Percentiles rank a stretch among this genome's conserved stretches.
These are phyloP conservation scores for Caretta caretta DNA, from an alignment of 2,113 vertebrate species.

Conservation along the genomic window DNA sequence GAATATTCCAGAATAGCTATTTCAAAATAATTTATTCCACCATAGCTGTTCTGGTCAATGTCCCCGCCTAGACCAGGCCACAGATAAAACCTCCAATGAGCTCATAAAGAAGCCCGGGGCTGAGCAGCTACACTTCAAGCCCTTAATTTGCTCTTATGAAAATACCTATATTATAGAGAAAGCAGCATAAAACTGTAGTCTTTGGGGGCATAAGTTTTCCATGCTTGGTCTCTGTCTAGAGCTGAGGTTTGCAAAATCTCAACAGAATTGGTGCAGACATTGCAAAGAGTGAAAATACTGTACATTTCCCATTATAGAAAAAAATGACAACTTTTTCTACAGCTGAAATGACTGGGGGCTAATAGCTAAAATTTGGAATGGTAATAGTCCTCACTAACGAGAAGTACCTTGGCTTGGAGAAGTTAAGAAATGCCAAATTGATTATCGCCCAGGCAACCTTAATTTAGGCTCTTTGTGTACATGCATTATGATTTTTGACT, in stretches of 20 bases:
- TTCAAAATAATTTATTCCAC: not conserved
- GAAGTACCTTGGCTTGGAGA: not conserved
- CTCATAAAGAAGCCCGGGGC: not conserved
- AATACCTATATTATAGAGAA: not conserved
- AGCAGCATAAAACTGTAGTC: not conserved
- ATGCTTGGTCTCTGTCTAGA: not conserved
- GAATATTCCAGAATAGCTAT: not conserved
- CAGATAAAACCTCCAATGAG: not conserved
- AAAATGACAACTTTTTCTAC: not conserved
- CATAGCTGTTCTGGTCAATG: not conserved
- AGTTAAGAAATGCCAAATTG: not conserved
- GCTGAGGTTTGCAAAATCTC: not conserved
- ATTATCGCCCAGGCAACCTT: not conserved
- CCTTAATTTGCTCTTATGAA: not conserved
- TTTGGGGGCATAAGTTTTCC: not conserved
- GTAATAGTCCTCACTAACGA: not conserved
- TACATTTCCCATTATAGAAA: not conserved
- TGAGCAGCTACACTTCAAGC: not conserved
- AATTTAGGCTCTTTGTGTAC: not conserved
- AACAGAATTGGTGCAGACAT: not conserved
- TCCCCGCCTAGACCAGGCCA: not conserved
- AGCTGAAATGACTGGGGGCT: not conserved
- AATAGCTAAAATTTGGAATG: not conserved
- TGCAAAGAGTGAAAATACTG: not conserved
- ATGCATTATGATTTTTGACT: not conserved